Evolutionary conservation across 30 jellyfish, hydroid and myxozoan species (phyloP), one percentile per base, ranked within the genome.

Genomic region (Rhopilema esculentum): DNA sequence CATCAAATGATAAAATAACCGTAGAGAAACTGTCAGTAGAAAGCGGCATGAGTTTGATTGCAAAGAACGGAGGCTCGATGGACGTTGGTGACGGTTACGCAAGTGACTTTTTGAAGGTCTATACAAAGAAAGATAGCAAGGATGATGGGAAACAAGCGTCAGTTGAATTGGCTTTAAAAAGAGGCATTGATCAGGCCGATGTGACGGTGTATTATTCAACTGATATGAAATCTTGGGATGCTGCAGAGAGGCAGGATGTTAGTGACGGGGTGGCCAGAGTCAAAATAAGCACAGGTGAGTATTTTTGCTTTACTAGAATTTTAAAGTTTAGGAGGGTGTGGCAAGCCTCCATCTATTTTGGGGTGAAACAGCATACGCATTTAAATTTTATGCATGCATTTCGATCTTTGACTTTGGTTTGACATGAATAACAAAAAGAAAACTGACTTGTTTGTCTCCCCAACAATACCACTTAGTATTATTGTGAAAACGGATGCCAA

Each of bases 171-270:
- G 62, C 62, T 12, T 53, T 84, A 20, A 84, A 84, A 23, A 65
- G 65, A 40, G 93, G 52, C 19, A 8, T 72, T 61, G 75, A 84
- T 72, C 82, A 70, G 64, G 77, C 52, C 19, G 53, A 52, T 26
- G 97, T 73, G 51, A 80, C 87, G 31, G 92, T 94, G 63, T 94
- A 83, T 73, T 97, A 86, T 67, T 88, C 98, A 24, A 67, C 50
- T 31, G 96, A 94, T 49, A 49, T 32, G 82, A 72, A 84, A 27
- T 31, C 87, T 8, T 94, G 98, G 98, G 52, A 72, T 22, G 71
- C 85, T 49, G 86, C 86, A 20, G 85, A 68, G 50, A 85, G 40
- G 49, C 83, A 84, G 25, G 93, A 84, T 63, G 68, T 78, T 8
- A 49, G 29, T 21, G 64, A 71, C 8, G 77, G 86, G 4, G 40